Evolutionary conservation across 2,113 vertebrate species (phyloP).

Genomic region (Lasiurus cinereus): DNA sequence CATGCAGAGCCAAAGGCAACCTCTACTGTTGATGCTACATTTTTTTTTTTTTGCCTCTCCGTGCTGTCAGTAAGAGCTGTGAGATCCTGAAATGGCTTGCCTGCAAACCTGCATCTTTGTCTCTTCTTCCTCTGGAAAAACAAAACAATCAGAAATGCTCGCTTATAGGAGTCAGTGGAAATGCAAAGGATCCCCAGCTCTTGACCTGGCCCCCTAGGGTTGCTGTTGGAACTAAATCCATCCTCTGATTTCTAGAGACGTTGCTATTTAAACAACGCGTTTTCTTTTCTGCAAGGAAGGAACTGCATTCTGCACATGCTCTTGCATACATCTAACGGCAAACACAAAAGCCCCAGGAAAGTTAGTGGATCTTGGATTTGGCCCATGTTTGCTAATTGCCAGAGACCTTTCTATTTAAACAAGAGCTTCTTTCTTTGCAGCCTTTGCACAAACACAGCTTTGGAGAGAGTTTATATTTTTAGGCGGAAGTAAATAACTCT

Average conservation of each 20-base stretch:
- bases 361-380: conserved; percentile 72
- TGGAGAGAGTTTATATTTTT: conserved; percentile 78
- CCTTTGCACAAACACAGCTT: conserved; percentile 76
- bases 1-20: background rate
- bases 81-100: background rate
- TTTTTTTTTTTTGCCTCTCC: background rate
- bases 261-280: conserved; percentile 45
- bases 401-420: conserved; percentile 78
- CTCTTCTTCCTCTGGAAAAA: background rate
- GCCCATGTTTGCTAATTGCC: conserved; percentile 77
- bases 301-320: conserved; percentile 7
- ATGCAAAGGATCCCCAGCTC: background rate
- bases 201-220: background rate
- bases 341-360: conserved; percentile 65
- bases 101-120: background rate
- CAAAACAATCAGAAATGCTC: background rate
- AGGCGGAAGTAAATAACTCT: conserved; percentile 71
- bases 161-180: conserved; percentile 14
- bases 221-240: conserved; percentile 16
- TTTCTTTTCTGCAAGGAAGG: conserved; percentile 33
- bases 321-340: conserved; percentile 63
- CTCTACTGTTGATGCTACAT: background rate
- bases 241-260: conserved; percentile 22
- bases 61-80: background rate
- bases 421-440: conserved; percentile 69